A percentile compares a stretch with the other conserved stretches of the same genome.
Evolutionary conservation across 2,113 vertebrate genomes (phyloP).

Genomic region (Tinamus guttatus): DNA sequence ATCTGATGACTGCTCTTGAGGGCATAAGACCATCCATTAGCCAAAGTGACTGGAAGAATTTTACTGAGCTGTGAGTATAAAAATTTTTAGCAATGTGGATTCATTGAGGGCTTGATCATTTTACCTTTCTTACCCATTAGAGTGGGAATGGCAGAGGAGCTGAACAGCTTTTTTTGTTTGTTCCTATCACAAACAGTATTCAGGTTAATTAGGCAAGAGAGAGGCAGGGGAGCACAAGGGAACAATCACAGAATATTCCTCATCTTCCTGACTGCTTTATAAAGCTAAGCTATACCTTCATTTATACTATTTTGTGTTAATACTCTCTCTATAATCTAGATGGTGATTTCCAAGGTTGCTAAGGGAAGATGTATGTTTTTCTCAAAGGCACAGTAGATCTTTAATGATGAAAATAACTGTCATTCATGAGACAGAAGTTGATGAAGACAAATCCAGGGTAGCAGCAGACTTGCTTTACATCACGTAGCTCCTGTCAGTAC

Average conservation of each 20-base stretch:
- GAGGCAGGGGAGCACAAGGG: too few relatives aligned
- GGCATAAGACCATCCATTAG: slow-evolving; percentile 87
- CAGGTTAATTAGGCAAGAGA: too few relatives aligned
- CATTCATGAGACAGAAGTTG: not conserved
- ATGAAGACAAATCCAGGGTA: not conserved
- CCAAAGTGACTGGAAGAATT: slow-evolving; percentile 89
- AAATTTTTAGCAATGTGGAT: not conserved
- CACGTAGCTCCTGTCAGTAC: not conserved
- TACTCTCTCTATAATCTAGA: too few relatives aligned
- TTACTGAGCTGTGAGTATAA: slow-evolving; percentile 88
- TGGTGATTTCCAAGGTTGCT: not conserved
- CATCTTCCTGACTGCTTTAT: not conserved
- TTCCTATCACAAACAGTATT: too few relatives aligned
- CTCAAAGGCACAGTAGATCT: not conserved
- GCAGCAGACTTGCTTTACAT: not conserved
- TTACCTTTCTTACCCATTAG: not conserved
- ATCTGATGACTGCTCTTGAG: slow-evolving; percentile 84
- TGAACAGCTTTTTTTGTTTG: not conserved
- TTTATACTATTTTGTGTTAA: not conserved
- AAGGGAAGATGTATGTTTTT: not conserved
- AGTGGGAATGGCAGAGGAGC: not conserved
- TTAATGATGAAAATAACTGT: not conserved
- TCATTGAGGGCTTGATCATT: not conserved
- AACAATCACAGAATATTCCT: too few relatives aligned
- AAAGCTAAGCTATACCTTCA: not conserved